Percentiles rank a stretch among this genome's conserved stretches.
phyloP scores from a whole-genome alignment of 2,888 invertebrate genomes.

The Catonia carolina region DNA sequence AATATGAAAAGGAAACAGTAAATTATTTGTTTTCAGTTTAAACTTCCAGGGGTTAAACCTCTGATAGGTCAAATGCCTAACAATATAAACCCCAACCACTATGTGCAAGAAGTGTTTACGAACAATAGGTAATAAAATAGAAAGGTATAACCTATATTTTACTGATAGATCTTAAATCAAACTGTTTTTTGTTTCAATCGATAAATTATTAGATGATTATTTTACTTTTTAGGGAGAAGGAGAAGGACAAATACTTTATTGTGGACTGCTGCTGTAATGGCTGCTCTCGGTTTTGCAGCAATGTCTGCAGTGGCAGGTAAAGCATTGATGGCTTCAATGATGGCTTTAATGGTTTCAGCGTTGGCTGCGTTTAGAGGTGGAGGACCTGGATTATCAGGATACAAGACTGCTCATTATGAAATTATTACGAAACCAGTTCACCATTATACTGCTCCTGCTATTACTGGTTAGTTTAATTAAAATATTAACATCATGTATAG shows the following conservation, averaged over 20 bases:
- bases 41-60: too few species aligned
- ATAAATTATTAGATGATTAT: too few species aligned
- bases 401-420: conserved; percentile 32
- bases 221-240: conserved; percentile 8
- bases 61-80: too few species aligned
- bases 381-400: conserved; percentile 26
- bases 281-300: conserved; percentile 30
- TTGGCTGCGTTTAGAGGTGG: conserved; percentile 28
- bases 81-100: too few species aligned
- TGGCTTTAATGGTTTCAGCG: conserved; percentile 34
- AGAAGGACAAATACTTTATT: conserved; percentile 9
- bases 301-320: conserved; percentile 35
- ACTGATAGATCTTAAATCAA: too few species aligned
- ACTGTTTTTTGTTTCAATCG: too few species aligned
- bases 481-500: too few species aligned
- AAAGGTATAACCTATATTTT: too few species aligned
- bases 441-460: conserved; percentile 19
- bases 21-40: too few species aligned
- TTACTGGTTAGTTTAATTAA: neutral
- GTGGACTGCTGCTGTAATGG: conserved; percentile 26
- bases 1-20: too few species aligned
- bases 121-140: too few species aligned
- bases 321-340: conserved; percentile 35
- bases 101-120: too few species aligned
- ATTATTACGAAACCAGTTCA: conserved; percentile 34